Base-by-base conservation (phyloP, 2,888 invertebrate species). In the Fragum sueziense region DNA sequence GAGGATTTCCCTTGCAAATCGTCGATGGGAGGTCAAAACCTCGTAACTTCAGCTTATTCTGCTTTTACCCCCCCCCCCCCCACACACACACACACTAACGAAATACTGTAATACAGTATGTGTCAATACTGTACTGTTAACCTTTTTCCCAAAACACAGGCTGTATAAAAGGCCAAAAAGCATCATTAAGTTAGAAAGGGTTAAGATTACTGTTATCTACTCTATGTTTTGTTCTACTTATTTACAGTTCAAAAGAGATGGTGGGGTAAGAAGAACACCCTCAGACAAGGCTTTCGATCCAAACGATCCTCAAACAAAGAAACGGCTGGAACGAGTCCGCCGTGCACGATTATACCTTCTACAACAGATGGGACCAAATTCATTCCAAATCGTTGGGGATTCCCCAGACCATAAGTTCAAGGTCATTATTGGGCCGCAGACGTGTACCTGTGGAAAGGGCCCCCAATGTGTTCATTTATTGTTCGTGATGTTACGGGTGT, bases 401-500 rank as follows among this genome's bases (percentile, higher is more conserved):
- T 93, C 93, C 9, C 93, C 93, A 20, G 92, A 92, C 73, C 93
- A 94, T 87, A 93, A 94, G 85, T 94, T 93, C 87, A 90, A 91
- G 74, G 93, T 94, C 74, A 93, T 93, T 85, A 93, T 94, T 84
- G 94, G 94, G 37, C 93, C 93, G 41, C 90, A 94, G 94, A 92
- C 91, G 20, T 94, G 94, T 82, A 93, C 91, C 68, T 94, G 94
- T 89, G 93, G 93, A 4, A 91, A 91, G 57, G 92, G 93, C 3
- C 92, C 93, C 11, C 92, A 93, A 84, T 94, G 94, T 87, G 92
- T 94, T 27, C 94, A 94, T 85, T 87, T 94, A 0, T 87, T 94
- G 76, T 94, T 94, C 87, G 93, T 94, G 57, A 94, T 94, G 94
- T 90, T 94, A 77, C 87, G 94, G 68, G 94, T 94, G 27, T 93